phyloP scores from a whole-genome alignment of 1,140 invertebrate genomes.

The Mylabris phalerata region DNA sequence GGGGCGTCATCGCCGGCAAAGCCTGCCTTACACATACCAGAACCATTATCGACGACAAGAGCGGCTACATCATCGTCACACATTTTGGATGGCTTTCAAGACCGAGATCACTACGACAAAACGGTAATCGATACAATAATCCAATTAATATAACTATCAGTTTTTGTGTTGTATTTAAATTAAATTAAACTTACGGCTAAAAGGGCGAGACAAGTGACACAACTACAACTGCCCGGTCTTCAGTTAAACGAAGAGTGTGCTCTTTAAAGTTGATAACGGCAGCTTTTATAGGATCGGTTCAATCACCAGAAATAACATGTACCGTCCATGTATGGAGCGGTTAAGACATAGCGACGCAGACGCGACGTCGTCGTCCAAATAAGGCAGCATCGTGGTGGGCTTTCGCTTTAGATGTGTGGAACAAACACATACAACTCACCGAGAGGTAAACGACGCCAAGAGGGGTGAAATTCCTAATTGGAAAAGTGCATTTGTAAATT shows the following conservation, averaged over 20 bases:
- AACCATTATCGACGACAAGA: slow-evolving; percentile 81
- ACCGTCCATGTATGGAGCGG: slow-evolving; percentile 31
- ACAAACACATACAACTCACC: slow-evolving; percentile 1
- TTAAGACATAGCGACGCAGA: slow-evolving; percentile 26
- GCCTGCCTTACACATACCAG: slow-evolving; percentile 88
- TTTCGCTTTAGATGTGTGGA: slow-evolving; percentile 1
- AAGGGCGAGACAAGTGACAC: too few relatives aligned
- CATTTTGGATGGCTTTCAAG: slow-evolving; percentile 50
- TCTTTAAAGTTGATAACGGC: too few relatives aligned
- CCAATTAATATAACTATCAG: too few relatives aligned
- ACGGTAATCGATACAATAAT: too few relatives aligned
- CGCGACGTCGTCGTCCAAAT: slow-evolving; percentile 31
- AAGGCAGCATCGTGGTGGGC: slow-evolving; percentile 22
- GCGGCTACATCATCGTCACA: slow-evolving; percentile 88
- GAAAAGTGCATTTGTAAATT: neutral
- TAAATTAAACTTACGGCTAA: too few relatives aligned
- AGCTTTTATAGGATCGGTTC: slow-evolving; percentile 9
- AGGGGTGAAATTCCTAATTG: too few relatives aligned
- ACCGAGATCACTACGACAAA: too few relatives aligned
- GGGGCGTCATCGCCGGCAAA: slow-evolving; percentile 87
- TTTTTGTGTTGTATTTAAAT: too few relatives aligned
- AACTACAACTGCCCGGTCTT: too few relatives aligned
- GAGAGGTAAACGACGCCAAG: slow-evolving; percentile 3
- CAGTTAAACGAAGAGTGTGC: too few relatives aligned
- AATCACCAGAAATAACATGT: slow-evolving; percentile 10